Evolutionary conservation across 2,113 vertebrate species (phyloP).

Genomic region (Pterocles gutturalis): DNA sequence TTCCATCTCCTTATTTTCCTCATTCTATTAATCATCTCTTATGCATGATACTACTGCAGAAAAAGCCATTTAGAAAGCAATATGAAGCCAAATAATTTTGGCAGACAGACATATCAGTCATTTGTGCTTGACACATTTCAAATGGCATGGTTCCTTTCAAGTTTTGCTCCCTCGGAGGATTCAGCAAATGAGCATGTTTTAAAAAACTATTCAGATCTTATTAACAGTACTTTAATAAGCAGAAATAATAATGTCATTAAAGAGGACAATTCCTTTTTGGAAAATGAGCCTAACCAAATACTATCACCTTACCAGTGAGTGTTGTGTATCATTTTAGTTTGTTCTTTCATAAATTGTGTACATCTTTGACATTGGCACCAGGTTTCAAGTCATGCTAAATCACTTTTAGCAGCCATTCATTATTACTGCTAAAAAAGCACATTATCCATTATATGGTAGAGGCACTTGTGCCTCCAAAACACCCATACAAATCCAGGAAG

Average conservation of each 20-base stretch:
- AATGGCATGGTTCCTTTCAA: neutral
- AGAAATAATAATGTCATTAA: neutral
- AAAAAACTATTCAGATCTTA: slow-evolving; percentile 7
- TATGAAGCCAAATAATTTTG: slow-evolving; percentile 23
- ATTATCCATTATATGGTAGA: neutral
- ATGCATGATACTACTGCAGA: neutral
- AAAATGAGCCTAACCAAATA: neutral
- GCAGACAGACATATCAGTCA: neutral
- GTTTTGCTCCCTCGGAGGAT: neutral
- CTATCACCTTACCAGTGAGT: neutral
- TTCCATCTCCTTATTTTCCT: neutral
- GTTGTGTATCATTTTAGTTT: neutral
- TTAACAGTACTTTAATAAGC: neutral
- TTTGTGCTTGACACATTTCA: neutral
- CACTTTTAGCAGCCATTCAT: neutral
- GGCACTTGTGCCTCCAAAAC: neutral
- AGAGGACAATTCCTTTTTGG: neutral
- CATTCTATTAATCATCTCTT: slow-evolving; percentile 22
- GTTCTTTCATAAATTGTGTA: neutral
- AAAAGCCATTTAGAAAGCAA: neutral
- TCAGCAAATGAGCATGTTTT: slow-evolving; percentile 8
- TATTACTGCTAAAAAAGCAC: neutral
- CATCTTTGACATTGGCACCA: neutral
- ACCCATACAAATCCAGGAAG: neutral
- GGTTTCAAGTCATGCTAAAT: neutral